Evolutionary conservation across 2,113 vertebrate genomes (phyloP).

Genomic region (Nettapus auritus): DNA sequence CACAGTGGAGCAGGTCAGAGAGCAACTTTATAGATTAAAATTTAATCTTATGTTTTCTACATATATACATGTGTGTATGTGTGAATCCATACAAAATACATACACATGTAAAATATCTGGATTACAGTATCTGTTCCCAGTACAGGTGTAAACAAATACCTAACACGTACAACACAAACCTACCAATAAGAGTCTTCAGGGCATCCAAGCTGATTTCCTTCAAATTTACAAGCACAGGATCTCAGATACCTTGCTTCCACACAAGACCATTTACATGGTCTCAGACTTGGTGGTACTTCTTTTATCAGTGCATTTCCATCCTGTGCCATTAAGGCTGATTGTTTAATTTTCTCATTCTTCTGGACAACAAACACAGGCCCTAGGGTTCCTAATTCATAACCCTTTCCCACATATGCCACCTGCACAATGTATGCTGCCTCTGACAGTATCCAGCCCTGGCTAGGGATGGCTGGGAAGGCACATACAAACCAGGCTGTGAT

Average conservation of each 20-base stretch:
- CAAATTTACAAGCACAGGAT: not conserved
- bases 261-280: not conserved
- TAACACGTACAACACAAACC: not conserved
- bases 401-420: rapidly evolving
- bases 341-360: not conserved
- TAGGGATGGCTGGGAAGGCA: too few species aligned
- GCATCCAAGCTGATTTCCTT: not conserved
- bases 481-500: not conserved
- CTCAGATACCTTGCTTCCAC: not conserved
- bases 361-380: not conserved
- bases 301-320: not conserved
- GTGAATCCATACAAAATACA: not conserved
- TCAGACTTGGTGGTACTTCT: not conserved
- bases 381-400: not conserved
- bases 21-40: not conserved
- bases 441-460: not conserved
- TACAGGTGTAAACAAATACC: not conserved
- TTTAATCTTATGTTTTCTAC: not conserved
- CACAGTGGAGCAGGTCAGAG: not conserved
- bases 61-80: rapidly evolving
- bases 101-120: not conserved
- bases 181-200: not conserved
- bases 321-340: not conserved
- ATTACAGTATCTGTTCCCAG: not conserved
- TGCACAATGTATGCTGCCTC: not conserved